These are phyloP conservation scores for Gadus chalcogrammus DNA, from an alignment of 2,113 vertebrate species.

Conservation along the genomic window DNA sequence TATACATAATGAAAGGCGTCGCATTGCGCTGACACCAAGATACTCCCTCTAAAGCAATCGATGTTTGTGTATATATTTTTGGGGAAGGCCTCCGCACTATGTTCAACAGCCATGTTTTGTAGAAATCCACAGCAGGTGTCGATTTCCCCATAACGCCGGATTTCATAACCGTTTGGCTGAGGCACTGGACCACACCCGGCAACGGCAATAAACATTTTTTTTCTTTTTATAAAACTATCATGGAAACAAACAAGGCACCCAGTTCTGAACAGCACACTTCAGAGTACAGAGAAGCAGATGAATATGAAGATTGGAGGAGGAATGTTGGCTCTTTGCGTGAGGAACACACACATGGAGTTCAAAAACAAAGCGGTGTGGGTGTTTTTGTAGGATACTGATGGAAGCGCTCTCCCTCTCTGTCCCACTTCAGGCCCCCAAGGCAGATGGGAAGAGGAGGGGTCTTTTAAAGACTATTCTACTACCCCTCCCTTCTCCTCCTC, in stretches of 20 bases:
- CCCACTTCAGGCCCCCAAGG: neutral
- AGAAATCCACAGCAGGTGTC: constrained; percentile 36
- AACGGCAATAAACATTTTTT: too few relatives aligned
- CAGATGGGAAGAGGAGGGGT: constrained; percentile 22
- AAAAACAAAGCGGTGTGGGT: constrained; percentile 17
- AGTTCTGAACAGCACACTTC: constrained; percentile 40
- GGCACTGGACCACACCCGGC: constrained; percentile 24
- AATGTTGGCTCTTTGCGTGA: too few relatives aligned
- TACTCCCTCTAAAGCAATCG: too few relatives aligned
- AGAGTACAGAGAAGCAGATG: too few relatives aligned
- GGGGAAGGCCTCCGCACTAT: neutral
- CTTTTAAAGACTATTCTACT: constrained; percentile 58
- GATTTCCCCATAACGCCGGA: constrained; percentile 37
- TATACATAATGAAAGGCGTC: neutral
- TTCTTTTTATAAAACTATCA: constrained; percentile 6
- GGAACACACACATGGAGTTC: constrained; percentile 1
- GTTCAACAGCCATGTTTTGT: constrained; percentile 31
- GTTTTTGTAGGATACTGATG: constrained; percentile 1
- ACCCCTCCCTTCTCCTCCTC: constrained; percentile 29
- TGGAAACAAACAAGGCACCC: constrained; percentile 56
- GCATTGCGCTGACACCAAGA: neutral
- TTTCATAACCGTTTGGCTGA: constrained; percentile 46
- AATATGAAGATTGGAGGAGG: too few relatives aligned
- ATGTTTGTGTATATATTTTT: too few relatives aligned
- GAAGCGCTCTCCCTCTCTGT: constrained; percentile 1